These are phyloP conservation scores for Apodemus speciosus DNA, from an alignment of 2,113 vertebrate genomes.

Conservation along the genomic window DNA sequence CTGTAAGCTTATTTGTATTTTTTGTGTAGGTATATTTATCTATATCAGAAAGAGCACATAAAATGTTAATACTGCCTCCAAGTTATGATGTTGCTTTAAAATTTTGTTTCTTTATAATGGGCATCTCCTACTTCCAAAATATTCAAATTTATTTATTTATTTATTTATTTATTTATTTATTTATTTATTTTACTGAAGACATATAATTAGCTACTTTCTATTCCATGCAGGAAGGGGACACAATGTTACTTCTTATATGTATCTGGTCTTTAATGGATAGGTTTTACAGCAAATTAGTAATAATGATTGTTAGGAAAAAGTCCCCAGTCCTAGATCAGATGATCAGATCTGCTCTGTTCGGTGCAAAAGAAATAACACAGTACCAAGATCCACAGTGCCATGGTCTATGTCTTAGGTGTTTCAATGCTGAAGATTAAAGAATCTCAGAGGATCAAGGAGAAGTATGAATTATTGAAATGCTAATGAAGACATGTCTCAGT, in stretches of 20 bases:
- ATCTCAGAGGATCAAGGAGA: conserved; percentile 71
- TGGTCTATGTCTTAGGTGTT: conserved; percentile 43
- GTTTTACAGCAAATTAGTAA: conserved; percentile 15
- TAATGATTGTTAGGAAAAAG: neutral
- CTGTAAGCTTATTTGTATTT: neutral
- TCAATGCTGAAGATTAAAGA: conserved; percentile 73
- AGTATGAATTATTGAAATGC: conserved; percentile 73
- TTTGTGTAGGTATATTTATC: neutral
- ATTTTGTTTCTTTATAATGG: conserved; percentile 13
- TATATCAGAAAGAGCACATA: neutral
- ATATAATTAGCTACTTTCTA: conserved; percentile 30
- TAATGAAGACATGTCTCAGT: conserved; percentile 68
- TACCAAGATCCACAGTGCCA: neutral
- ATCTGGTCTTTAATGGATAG: conserved; percentile 44
- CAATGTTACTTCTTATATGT: neutral
- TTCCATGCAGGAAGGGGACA: neutral
- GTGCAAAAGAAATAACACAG: neutral
- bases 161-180: neutral
- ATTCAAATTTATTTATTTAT: neutral
- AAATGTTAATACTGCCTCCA: conserved; percentile 10
- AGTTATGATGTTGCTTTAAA: neutral
- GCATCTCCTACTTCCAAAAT: neutral
- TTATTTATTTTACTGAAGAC: conserved; percentile 27
- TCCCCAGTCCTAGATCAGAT: neutral
- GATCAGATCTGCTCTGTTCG: conserved; percentile 9